Percentiles rank a stretch among this genome's conserved stretches.
Evolutionary conservation across 1,140 invertebrate species (phyloP).

Genomic region (Drosophila littoralis): DNA sequence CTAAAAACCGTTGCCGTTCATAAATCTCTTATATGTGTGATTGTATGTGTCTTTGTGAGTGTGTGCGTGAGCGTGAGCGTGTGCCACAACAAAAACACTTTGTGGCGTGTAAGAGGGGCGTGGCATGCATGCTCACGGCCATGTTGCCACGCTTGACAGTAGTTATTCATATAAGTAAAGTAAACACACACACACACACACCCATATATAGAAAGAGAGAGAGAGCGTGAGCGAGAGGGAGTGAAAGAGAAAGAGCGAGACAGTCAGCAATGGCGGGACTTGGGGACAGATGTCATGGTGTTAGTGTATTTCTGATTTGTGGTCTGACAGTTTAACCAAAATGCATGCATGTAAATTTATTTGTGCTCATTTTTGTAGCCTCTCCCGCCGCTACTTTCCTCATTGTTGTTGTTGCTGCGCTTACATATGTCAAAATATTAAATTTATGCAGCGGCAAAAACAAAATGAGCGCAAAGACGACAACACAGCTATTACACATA

Average conservation of each 20-base stretch:
- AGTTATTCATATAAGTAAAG: slow-evolving; percentile 71
- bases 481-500: slow-evolving; percentile 34
- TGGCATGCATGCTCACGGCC: slow-evolving; percentile 41
- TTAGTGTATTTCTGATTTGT: slow-evolving; percentile 82
- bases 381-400: slow-evolving; percentile 14
- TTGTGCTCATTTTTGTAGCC: slow-evolving; percentile 77
- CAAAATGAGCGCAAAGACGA: slow-evolving; percentile 70
- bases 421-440: slow-evolving; percentile 84
- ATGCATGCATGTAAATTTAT: slow-evolving; percentile 81
- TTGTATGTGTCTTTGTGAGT: neutral
- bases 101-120: slow-evolving; percentile 13
- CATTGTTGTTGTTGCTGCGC: slow-evolving; percentile 39
- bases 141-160: slow-evolving; percentile 61
- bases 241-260: neutral
- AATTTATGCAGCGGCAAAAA: slow-evolving; percentile 79
- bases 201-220: neutral
- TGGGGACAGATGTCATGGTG: slow-evolving; percentile 52
- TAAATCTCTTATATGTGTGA: slow-evolving; percentile 58
- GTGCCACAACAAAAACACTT: slow-evolving; percentile 32
- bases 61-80: slow-evolving; percentile 14
- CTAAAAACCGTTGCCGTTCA: slow-evolving; percentile 71
- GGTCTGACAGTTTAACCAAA: slow-evolving; percentile 83
- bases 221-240: slow-evolving; percentile 4
- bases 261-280: slow-evolving; percentile 16
- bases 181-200: slow-evolving; percentile 3